These are phyloP conservation scores for Lagopus leucura DNA, from an alignment of 2,113 vertebrate species.

Conservation along the genomic window DNA sequence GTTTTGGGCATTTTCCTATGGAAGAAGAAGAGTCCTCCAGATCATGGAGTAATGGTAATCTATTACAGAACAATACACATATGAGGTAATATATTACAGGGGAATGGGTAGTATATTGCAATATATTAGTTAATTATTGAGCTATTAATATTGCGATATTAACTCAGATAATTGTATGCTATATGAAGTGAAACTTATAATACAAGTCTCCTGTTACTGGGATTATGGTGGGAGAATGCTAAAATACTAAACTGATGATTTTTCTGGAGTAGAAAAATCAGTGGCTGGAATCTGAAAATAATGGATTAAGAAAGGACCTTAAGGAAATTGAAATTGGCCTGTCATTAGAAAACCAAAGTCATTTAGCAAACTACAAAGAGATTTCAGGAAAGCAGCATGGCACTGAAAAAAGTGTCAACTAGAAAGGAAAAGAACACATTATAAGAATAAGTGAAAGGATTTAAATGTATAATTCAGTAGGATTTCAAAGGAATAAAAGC, in stretches of 20 bases:
- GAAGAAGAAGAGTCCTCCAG: background rate
- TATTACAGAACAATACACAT: background rate
- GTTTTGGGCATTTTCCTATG: background rate
- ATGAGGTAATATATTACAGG: background rate
- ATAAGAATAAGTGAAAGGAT: background rate
- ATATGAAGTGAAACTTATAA: background rate
- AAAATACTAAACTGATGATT: slow-evolving; percentile 5
- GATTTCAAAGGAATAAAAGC: background rate
- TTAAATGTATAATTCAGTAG: background rate
- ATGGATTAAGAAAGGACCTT: background rate
- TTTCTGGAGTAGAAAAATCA: background rate
- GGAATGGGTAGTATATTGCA: background rate
- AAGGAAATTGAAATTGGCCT: background rate
- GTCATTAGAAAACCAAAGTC: background rate
- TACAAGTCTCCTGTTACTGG: background rate
- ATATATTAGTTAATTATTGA: background rate
- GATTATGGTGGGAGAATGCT: background rate
- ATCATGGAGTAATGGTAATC: background rate
- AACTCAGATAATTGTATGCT: background rate
- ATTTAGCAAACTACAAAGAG: background rate
- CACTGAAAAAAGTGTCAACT: background rate
- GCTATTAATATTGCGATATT: background rate
- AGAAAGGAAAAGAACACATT: background rate
- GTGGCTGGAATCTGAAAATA: background rate
- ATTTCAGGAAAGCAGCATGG: background rate